Evolutionary conservation across 1,140 invertebrate genomes (phyloP), one percentile per base, ranked within the genome.

Genomic region (Pseudomyrmex sp.): DNA sequence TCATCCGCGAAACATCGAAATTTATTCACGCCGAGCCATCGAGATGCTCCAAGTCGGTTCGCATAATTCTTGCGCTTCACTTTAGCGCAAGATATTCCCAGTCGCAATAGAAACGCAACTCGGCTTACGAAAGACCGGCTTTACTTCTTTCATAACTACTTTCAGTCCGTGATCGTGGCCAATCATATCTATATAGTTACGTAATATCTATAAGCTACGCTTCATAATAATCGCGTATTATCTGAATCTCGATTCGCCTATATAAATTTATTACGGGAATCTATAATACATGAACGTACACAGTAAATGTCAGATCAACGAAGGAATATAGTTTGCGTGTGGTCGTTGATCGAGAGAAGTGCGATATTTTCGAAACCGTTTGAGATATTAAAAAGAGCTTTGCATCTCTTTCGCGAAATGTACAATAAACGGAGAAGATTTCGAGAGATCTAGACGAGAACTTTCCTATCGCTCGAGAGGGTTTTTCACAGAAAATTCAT

Each of bases 51-150:
- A 48, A 70, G 46, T n/a, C 56, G 72, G 65, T 85, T 85, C 80
- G 35, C 35, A 65, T 85, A 80, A 63, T 83, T 77, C 70, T 23
- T 63, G 62, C 62, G 54, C 58, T 68, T 74, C 35, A 44, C 58
- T 56, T 69, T 61, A 83, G 35, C 35, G 50, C 80, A 58, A 61
- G 66, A 46, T 58, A 85, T 86, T 85, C 54, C 54, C 69, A 80
- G 73, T 86, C 56, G 69, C 26, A 35, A 79, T 54, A n/a, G 20
- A 20, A 48, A 58, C 23, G 35, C 54, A 35, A 50, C 26, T 35
- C 13, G 12, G 59, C 23, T 46, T 13, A 69, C 18, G 23, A 12
- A 12, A 18, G 7, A 63, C 10, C 56, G 48, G 13, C 46, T n/a
- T 61, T 61, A 15, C 20, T 1, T 68, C 59, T 77, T 79, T 70